Evolutionary conservation across 2,888 invertebrate species (phyloP).

Genomic region (Maniola hyperantus): DNA sequence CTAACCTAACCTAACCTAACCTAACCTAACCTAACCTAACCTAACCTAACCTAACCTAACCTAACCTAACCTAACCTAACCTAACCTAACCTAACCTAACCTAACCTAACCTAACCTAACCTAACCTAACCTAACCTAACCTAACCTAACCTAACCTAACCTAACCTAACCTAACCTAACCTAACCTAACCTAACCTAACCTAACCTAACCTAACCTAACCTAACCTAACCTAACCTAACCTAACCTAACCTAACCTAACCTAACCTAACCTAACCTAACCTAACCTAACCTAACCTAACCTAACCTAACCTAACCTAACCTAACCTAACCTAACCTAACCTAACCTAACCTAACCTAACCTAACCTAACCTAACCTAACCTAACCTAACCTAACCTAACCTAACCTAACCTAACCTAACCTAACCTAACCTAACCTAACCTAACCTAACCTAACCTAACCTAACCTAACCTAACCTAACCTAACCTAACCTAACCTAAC

Average conservation of each 20-base stretch:
- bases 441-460: conserved; percentile 31
- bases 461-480: conserved; percentile 41
- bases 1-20: conserved; percentile 35
- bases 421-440: no score
- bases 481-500: conserved; percentile 40
- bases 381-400: no score
- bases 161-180: conserved; percentile 17
- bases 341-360: conserved; percentile 39
- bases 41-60: conserved; percentile 37
- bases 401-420: no score
- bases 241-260: conserved; percentile 31
- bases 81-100: conserved; percentile 37
- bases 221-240: conserved; percentile 32
- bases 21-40: conserved; percentile 37
- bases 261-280: conserved; percentile 29
- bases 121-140: conserved; percentile 40
- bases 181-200: conserved; percentile 32
- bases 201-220: conserved; percentile 33
- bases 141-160: conserved; percentile 32
- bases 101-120: conserved; percentile 36
- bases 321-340: conserved; percentile 38
- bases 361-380: conserved; percentile 7
- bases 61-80: conserved; percentile 36
- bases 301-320: no score
- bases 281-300: conserved; percentile 21